Evolutionary conservation across 2,888 invertebrate species (phyloP), one percentile per base, ranked within the genome.

Genomic region (Agrotis puta): DNA sequence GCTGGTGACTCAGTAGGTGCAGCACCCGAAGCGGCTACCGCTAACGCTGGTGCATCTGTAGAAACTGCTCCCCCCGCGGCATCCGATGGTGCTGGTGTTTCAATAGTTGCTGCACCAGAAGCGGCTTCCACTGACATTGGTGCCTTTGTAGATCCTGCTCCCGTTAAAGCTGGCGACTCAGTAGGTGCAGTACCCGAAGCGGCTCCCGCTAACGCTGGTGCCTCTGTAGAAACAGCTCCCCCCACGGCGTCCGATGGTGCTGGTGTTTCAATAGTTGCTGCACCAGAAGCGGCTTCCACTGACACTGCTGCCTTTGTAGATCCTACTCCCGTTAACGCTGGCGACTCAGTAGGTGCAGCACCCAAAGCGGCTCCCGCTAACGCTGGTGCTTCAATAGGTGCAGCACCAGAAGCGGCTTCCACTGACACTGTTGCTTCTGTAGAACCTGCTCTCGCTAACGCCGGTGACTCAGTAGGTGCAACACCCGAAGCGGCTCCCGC

Each of bases 161-260:
- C 39, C 39, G 14, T 1, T n/a, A n/a, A 67, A 2, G 16, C 14
- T 0, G 7, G 27, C 45, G 51, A 5, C 5, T 1, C 51, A 33
- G 39, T 20, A 39, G 27, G 6, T 0, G 5, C 0, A 5, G 27
- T 5, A 14, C 13, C 63, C 3, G 3, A 0, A 1, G 0, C 2
- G 0, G 51, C 16, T 0, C 18, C 67, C 1, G 0, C 3, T 22
- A 20, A 45, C 3, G 27, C n/a, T 6, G 4, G 20, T 33, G n/a
- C 13, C 1, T 2, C 22, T 18, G 65, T 33, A 33, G 33, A 18
- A 0, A 0, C 2, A 7, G 7, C 22, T 3, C 5, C 43, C 0
- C n/a, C 0, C 0, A 0, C 22, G 2, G 39, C 2, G 0, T 5
- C 50, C 1, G 6, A 3, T 48, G 22, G 20, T 3, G 5, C 1